Conservation (phyloP, 2,113 vertebrate species). For the Thunnus maccoyii region DNA sequence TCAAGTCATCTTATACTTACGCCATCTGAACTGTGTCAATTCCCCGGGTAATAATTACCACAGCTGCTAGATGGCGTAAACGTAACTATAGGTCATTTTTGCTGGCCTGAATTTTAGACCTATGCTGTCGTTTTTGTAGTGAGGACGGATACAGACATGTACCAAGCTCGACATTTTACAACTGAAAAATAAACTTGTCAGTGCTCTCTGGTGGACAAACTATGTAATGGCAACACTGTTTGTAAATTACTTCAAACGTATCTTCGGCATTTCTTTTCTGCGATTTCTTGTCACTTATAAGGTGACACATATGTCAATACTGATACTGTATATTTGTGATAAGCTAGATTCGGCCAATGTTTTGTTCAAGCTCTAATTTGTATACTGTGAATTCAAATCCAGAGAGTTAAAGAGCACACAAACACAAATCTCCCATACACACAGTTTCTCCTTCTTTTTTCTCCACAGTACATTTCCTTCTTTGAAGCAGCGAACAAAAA, state of each 20-base stretch:
- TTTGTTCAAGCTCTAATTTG: neutral
- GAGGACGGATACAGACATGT: too few relatives aligned
- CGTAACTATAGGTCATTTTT: too few relatives aligned
- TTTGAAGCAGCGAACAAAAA: conserved; percentile 49
- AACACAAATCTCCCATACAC: conserved; percentile 20
- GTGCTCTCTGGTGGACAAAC: neutral
- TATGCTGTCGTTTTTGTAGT: too few relatives aligned
- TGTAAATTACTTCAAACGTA: neutral
- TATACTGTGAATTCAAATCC: conserved; percentile 22
- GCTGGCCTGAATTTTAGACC: too few relatives aligned
- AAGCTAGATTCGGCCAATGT: neutral
- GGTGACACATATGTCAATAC: too few relatives aligned
- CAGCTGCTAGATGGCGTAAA: too few relatives aligned
- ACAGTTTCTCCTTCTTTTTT: conserved; percentile 12
- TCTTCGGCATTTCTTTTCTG: neutral
- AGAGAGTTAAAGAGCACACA: conserved; percentile 2
- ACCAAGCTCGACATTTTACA: too few relatives aligned
- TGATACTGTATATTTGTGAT: neutral
- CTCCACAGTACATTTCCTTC: conserved; percentile 28
- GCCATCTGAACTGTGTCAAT: too few relatives aligned
- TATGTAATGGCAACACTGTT: neutral
- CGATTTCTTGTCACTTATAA: too few relatives aligned
- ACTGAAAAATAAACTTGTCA: neutral
- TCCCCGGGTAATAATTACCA: too few relatives aligned
- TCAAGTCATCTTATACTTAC: too few relatives aligned